Conservation (phyloP, 2,888 invertebrate genomes). For the Cryptus viduatorius region DNA sequence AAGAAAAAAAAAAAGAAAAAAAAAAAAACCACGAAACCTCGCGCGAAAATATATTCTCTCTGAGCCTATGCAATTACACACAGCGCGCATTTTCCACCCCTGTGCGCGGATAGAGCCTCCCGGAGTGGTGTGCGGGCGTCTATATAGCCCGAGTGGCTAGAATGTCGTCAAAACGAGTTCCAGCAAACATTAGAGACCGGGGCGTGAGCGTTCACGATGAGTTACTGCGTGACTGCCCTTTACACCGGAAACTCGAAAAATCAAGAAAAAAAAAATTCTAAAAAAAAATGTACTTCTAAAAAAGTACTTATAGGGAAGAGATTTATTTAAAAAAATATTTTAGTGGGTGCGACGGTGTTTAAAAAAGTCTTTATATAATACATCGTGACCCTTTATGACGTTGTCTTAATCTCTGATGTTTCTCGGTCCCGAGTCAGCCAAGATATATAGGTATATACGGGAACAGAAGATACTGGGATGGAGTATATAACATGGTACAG, state of each 20-base stretch:
- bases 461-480: background rate
- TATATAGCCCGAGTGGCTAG: background rate
- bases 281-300: background rate
- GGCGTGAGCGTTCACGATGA: slow-evolving; percentile 45
- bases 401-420: slow-evolving; percentile 17
- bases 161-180: slow-evolving; percentile 12
- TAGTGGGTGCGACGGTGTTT: background rate
- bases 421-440: background rate
- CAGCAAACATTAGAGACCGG: slow-evolving; percentile 14
- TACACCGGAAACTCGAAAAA: slow-evolving; percentile 44
- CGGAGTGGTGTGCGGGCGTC: background rate
- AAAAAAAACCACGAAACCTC: slow-evolving; percentile 11
- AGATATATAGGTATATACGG: slow-evolving; percentile 6
- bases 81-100: slow-evolving; percentile 31
- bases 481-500: slow-evolving; percentile 27
- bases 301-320: background rate
- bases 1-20: slow-evolving; percentile 16
- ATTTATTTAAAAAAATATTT: background rate
- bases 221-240: slow-evolving; percentile 54
- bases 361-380: background rate
- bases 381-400: background rate
- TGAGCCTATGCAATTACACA: slow-evolving; percentile 46
- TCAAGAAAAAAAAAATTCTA: background rate
- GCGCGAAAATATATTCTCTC: slow-evolving; percentile 9
- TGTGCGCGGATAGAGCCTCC: background rate